These are phyloP conservation scores for Drosophila buzzatii DNA, from an alignment of 2,888 invertebrate species.

Conservation along the genomic window DNA sequence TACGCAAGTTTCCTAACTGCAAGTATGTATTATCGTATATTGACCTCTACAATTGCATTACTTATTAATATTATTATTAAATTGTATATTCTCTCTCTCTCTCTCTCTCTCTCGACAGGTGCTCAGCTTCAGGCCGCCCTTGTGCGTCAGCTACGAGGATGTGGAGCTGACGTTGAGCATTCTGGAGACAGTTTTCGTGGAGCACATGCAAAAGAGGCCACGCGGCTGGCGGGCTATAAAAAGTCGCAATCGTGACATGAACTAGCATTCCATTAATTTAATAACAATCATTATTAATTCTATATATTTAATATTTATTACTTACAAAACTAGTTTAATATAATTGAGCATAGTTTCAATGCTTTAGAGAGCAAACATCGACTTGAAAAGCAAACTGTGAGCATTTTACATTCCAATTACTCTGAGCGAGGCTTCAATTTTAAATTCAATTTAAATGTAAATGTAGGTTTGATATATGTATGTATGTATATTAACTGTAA, in stretches of 20 bases:
- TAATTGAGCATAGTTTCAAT: slow-evolving; percentile 47
- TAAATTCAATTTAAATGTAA: slow-evolving; percentile 14
- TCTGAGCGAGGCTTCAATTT: slow-evolving; percentile 48
- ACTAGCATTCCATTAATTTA: neutral
- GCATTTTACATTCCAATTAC: slow-evolving; percentile 46
- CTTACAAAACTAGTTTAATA: slow-evolving; percentile 28
- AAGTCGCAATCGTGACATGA: slow-evolving; percentile 25
- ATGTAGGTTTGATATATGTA: neutral
- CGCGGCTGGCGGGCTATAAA: slow-evolving; percentile 76
- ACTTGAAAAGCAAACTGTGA: slow-evolving; percentile 42
- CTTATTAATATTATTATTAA: neutral
- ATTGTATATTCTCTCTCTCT: too few species aligned
- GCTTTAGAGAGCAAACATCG: slow-evolving; percentile 42
- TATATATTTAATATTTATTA: slow-evolving; percentile 46
- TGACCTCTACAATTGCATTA: neutral
- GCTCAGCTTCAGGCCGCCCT: slow-evolving; percentile 96
- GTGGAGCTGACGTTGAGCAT: slow-evolving; percentile 90
- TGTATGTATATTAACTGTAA: slow-evolving; percentile 26
- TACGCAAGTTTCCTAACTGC: slow-evolving; percentile 48
- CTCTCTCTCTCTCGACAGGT: slow-evolving; percentile 87
- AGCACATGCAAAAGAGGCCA: slow-evolving; percentile 75
- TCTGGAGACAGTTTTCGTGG: slow-evolving; percentile 83
- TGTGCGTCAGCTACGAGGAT: slow-evolving; percentile 95
- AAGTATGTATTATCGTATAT: slow-evolving; percentile 46
- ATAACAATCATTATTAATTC: neutral